Evolutionary conservation across 2,113 vertebrate genomes (phyloP).

Genomic region (Platichthys stellatus): DNA sequence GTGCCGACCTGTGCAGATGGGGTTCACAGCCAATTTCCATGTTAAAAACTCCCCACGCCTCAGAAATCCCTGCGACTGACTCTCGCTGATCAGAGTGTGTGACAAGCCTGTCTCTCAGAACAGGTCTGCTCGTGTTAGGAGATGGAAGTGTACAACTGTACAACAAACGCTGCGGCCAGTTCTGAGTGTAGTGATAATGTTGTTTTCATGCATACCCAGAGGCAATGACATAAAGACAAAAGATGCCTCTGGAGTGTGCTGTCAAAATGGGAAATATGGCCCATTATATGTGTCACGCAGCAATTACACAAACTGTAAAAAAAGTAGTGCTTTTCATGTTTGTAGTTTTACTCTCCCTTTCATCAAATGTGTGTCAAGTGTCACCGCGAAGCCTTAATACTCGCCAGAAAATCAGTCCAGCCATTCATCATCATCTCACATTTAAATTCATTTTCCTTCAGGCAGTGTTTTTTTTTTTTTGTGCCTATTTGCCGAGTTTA

Average conservation of each 20-base stretch:
- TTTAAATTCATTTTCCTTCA: constrained; percentile 81
- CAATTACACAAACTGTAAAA: constrained; percentile 76
- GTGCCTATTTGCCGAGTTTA: constrained; percentile 63
- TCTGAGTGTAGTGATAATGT: constrained; percentile 67
- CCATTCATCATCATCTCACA: constrained; percentile 81
- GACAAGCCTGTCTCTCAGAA: constrained; percentile 75
- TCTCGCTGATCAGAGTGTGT: constrained; percentile 77
- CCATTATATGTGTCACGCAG: constrained; percentile 74
- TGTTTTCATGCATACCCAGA: constrained; percentile 78
- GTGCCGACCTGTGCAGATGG: constrained; percentile 86
- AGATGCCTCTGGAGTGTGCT: constrained; percentile 69
- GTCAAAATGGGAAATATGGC: constrained; percentile 74
- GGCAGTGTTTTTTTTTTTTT: constrained; percentile 59
- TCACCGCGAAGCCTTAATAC: constrained; percentile 79
- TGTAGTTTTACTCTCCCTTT: constrained; percentile 69
- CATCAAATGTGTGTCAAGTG: constrained; percentile 81
- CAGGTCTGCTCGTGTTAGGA: constrained; percentile 59
- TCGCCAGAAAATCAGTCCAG: constrained; percentile 75
- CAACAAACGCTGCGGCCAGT: constrained; percentile 65
- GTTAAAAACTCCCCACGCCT: constrained; percentile 82
- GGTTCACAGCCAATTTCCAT: constrained; percentile 89
- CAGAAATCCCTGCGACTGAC: constrained; percentile 73
- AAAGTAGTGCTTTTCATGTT: constrained; percentile 58
- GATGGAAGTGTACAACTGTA: constrained; percentile 72
- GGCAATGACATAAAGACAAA: constrained; percentile 77